Conservation (phyloP, 2,797 vertebrate species). For the Mus minutoides region DNA sequence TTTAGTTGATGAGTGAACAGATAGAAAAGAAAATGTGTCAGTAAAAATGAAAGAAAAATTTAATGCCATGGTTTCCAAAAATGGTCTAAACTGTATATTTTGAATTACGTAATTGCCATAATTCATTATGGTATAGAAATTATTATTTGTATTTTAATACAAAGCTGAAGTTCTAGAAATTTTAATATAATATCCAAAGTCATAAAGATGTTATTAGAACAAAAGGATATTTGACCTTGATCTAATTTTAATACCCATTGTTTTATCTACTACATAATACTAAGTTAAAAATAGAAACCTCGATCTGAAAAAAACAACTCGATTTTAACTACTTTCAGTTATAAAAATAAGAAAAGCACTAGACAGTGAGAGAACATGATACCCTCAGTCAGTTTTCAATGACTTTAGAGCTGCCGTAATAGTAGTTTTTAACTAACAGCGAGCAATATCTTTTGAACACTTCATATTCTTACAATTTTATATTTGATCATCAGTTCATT, state of each 20-base stretch:
- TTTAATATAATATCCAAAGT: background rate
- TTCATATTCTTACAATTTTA: background rate
- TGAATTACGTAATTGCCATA: background rate
- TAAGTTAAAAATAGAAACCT: background rate
- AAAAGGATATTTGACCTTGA: background rate
- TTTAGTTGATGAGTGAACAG: background rate
- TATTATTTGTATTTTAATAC: conserved; percentile 19
- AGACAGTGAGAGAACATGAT: background rate
- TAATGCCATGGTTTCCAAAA: background rate
- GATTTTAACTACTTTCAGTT: background rate
- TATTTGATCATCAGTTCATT: background rate
- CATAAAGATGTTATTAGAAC: background rate
- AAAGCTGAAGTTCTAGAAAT: background rate
- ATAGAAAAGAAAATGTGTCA: background rate
- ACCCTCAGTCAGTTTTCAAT: background rate
- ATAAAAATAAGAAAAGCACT: background rate
- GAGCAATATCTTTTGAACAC: background rate
- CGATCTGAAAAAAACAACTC: background rate
- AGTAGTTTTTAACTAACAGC: background rate
- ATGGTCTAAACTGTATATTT: background rate
- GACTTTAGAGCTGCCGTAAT: background rate
- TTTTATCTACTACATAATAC: background rate
- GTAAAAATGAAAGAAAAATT: background rate
- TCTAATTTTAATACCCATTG: background rate
- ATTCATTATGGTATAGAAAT: background rate